These are phyloP conservation scores for Scleropages formosus DNA, from an alignment of 2,797 vertebrate genomes.

Conservation along the genomic window DNA sequence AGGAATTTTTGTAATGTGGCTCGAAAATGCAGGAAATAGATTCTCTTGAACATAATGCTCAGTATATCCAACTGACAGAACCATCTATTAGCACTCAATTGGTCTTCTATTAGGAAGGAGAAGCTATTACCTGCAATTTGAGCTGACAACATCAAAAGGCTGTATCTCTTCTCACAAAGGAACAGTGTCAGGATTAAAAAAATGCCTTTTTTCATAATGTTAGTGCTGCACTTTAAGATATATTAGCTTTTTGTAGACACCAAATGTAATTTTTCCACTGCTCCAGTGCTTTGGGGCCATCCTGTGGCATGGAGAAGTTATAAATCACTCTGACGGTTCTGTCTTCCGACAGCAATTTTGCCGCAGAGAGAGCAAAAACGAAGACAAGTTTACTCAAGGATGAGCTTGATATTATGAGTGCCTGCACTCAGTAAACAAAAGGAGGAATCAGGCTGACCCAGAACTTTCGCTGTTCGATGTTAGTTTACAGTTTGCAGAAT, in stretches of 20 bases:
- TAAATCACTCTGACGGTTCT: conserved; percentile 23
- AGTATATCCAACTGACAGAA: not conserved
- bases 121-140: conserved; percentile 38
- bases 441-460: not conserved
- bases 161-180: conserved; percentile 23
- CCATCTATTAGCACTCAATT: not conserved
- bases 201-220: conserved; percentile 34
- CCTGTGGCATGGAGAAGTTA: conserved; percentile 13
- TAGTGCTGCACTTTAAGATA: conserved; percentile 22
- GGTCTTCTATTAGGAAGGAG: conserved; percentile 39
- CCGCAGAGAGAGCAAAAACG: conserved; percentile 28
- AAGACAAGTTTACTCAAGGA: conserved; percentile 32
- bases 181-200: conserved; percentile 6
- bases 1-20: not conserved
- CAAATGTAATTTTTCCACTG: conserved; percentile 34
- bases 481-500: not conserved
- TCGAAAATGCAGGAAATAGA: not conserved
- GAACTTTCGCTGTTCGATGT: not conserved
- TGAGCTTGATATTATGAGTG: conserved; percentile 38
- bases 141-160: conserved; percentile 30
- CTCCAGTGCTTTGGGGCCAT: conserved; percentile 11
- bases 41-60: not conserved
- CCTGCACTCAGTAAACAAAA: conserved; percentile 20
- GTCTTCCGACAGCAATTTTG: conserved; percentile 34
- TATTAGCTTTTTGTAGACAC: conserved; percentile 34